These are phyloP conservation scores for Heliconius nattereri DNA, from an alignment of 1,140 invertebrate species.

Conservation along the genomic window DNA sequence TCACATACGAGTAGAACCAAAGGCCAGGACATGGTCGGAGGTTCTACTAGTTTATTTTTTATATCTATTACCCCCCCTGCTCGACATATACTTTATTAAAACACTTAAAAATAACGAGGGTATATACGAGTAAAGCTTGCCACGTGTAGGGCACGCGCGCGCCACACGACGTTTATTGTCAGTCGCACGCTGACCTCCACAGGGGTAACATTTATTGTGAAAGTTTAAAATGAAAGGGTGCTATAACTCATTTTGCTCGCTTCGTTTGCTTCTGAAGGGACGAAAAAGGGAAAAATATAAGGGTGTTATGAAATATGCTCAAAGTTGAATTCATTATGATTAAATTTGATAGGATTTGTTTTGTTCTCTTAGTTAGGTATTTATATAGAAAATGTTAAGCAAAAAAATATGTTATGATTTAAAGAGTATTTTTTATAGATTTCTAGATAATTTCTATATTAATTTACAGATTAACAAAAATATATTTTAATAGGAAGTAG, in stretches of 20 bases:
- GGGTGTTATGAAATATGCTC: constrained; percentile 11
- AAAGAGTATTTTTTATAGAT: too few relatives aligned
- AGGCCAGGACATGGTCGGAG: too few relatives aligned
- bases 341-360: background rate
- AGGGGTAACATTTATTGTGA: constrained; percentile 52
- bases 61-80: too few relatives aligned
- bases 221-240: constrained; percentile 49
- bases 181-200: constrained; percentile 54
- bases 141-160: constrained; percentile 57
- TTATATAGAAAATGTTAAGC: background rate
- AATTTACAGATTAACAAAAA: too few relatives aligned
- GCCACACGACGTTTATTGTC: constrained; percentile 51
- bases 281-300: background rate
- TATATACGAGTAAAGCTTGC: constrained; percentile 55
- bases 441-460: too few relatives aligned
- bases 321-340: background rate
- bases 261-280: constrained; percentile 23
- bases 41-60: too few relatives aligned
- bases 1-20: too few relatives aligned
- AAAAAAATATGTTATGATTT: background rate
- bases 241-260: constrained; percentile 27
- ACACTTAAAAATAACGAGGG: constrained; percentile 52
- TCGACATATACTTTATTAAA: constrained; percentile 7
- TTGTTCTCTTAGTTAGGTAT: background rate
- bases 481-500: too few relatives aligned